Base-by-base conservation (phyloP, 2,888 invertebrate species). In the Rotaria macrura region DNA sequence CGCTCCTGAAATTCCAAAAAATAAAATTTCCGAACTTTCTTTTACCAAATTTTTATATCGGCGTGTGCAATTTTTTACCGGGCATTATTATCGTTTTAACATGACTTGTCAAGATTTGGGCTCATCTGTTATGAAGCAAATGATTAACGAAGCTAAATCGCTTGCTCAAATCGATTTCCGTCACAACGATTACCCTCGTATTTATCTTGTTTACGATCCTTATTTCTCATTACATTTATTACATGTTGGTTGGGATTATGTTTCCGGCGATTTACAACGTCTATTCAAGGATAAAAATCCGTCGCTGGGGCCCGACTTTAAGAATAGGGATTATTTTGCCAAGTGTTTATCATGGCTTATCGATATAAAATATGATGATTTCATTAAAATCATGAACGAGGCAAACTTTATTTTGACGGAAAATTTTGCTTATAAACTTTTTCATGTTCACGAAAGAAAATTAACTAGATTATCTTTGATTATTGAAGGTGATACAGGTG, bases 41-140 rank as follows among this genome's bases (percentile, higher is more conserved):
- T 79, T 79, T 43, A 79, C 43, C 3, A 79, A 79, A 79, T 79
- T 79, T 79, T 43, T 79, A n/a, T 79, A 79, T 79, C 79, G 79
- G 43, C 79, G 79, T 40, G 9, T 79, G 9, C 38, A 20, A 79
- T 79, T 79, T 79, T 79, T 79, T 43, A 43, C 25, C 9, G 43
- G 79, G 25, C 79, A 79, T 79, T 79, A 43, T 79, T 79, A 79
- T 43, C 79, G 43, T 20, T n/a, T 38, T 25, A 79, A 79, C 20
- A 43, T 43, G 25, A 10, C 23, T 38, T 17, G 12, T 79, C 0
- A 43, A 43, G 20, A 79, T 79, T 43, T 79, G 12, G 79, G 79
- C 6, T 43, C 79, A 79, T 4, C 25, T 2, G 79, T n/a, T n/a
- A 40, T 79, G 43, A 79, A 79, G 43, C 79, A 79, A 43, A 79